phyloP scores from a whole-genome alignment of 1,140 invertebrate genomes.

The Papilio helenus region DNA sequence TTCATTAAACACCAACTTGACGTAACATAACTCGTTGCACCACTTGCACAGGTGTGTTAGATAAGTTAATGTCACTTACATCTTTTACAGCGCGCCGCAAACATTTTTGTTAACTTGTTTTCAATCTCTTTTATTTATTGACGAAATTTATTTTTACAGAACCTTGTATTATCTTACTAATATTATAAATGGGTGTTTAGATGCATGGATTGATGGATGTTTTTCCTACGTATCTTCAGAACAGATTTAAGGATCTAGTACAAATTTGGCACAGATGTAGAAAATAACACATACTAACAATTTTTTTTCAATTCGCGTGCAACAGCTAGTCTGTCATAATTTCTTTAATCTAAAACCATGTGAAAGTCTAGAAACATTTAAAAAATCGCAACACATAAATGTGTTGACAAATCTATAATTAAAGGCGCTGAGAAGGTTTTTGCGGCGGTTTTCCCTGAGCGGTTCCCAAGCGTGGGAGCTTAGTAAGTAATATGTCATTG shows the following conservation, averaged over 20 bases:
- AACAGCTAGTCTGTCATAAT: background rate
- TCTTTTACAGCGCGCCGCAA: background rate
- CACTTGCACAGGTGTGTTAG: background rate
- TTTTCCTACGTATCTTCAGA: no score
- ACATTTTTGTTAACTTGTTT: no score
- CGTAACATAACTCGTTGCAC: background rate
- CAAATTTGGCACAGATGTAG: no score
- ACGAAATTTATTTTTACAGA: no score
- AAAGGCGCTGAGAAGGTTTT: slow-evolving; percentile 29
- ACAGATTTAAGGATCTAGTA: no score
- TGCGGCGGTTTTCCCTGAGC: background rate
- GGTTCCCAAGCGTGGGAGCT: slow-evolving; percentile 11
- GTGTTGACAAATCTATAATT: slow-evolving; percentile 35
- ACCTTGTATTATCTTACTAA: no score
- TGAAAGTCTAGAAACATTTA: slow-evolving; percentile 10
- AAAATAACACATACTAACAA: no score
- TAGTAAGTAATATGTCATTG: slow-evolving; percentile 13
- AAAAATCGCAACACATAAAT: slow-evolving; percentile 7
- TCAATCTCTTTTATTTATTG: no score
- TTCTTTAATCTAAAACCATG: background rate
- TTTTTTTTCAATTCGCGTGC: no score
- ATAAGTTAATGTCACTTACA: slow-evolving; percentile 1
- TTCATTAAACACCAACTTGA: no score
- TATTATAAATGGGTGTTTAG: no score
- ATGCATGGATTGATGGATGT: no score